These are phyloP conservation scores for Mirza zaza DNA, from an alignment of 2,113 vertebrate species.

Conservation along the genomic window DNA sequence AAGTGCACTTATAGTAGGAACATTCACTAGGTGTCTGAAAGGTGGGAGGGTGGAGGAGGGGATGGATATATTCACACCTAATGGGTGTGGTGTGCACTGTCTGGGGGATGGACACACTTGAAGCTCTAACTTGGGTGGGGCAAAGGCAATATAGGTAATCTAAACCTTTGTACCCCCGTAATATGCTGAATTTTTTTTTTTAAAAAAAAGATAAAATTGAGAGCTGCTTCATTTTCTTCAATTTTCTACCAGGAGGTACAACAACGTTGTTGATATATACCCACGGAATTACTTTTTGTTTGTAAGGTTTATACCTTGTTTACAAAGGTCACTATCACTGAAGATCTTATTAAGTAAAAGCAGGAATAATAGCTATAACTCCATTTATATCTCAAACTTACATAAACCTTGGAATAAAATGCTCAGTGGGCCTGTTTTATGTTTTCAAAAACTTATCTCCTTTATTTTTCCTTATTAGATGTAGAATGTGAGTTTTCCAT, in stretches of 20 bases:
- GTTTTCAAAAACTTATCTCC: not conserved
- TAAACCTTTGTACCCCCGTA: too few species aligned
- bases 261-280: too few species aligned
- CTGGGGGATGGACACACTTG: too few species aligned
- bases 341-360: not conserved
- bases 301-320: not conserved
- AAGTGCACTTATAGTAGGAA: too few species aligned
- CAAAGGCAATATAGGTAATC: too few species aligned
- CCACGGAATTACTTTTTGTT: not conserved
- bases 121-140: too few species aligned
- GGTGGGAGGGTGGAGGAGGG: too few species aligned
- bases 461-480: not conserved
- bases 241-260: too few species aligned
- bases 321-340: not conserved
- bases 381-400: not conserved
- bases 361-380: not conserved
- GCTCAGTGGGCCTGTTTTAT: not conserved
- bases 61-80: too few species aligned
- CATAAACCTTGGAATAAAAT: not conserved
- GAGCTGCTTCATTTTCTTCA: not conserved
- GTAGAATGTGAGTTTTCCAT: not conserved
- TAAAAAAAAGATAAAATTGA: not conserved
- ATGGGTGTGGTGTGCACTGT: too few species aligned
- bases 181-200: too few species aligned
- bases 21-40: too few species aligned